Evolutionary conservation across 2,888 invertebrate species (phyloP).

Genomic region (Autographa gamma): DNA sequence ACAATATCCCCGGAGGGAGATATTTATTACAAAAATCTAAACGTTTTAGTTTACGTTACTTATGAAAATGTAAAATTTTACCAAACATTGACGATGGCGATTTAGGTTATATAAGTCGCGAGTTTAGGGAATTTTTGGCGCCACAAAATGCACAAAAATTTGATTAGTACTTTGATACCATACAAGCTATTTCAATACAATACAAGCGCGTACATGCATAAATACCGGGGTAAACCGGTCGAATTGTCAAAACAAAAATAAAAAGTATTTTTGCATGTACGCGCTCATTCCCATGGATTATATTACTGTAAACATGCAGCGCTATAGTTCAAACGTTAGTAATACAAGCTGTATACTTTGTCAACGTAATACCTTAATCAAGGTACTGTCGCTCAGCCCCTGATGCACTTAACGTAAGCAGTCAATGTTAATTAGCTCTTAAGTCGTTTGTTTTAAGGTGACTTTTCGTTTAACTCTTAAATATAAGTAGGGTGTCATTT

Average conservation of each 20-base stretch:
- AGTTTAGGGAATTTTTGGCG: slow-evolving; percentile 16
- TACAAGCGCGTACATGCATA: too few relatives aligned
- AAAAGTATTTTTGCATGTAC: too few relatives aligned
- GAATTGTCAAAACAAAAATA: too few relatives aligned
- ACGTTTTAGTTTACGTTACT: slow-evolving; percentile 13
- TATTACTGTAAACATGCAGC: too few relatives aligned
- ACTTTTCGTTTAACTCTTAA: slow-evolving; percentile 65
- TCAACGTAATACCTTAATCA: slow-evolving; percentile 15
- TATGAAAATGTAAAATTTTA: not conserved
- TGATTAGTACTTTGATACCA: slow-evolving; percentile 18
- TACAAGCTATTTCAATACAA: too few relatives aligned
- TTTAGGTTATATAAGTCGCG: not conserved
- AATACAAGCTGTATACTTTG: slow-evolving; percentile 21
- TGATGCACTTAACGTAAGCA: slow-evolving; percentile 49
- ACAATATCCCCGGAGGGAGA: not conserved
- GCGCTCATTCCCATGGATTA: too few relatives aligned
- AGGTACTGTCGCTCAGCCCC: slow-evolving; percentile 29
- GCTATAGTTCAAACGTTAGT: too few relatives aligned
- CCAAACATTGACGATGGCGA: not conserved
- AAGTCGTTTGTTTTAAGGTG: slow-evolving; percentile 62
- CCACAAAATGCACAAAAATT: slow-evolving; percentile 29
- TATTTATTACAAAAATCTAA: slow-evolving; percentile 2
- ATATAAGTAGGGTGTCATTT: slow-evolving; percentile 67
- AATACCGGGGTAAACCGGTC: too few relatives aligned
- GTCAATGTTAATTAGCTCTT: slow-evolving; percentile 59